Evolutionary conservation across 2,888 invertebrate species (phyloP), one percentile per base, ranked within the genome.

Genomic region (Caenorhabditis virilis): DNA sequence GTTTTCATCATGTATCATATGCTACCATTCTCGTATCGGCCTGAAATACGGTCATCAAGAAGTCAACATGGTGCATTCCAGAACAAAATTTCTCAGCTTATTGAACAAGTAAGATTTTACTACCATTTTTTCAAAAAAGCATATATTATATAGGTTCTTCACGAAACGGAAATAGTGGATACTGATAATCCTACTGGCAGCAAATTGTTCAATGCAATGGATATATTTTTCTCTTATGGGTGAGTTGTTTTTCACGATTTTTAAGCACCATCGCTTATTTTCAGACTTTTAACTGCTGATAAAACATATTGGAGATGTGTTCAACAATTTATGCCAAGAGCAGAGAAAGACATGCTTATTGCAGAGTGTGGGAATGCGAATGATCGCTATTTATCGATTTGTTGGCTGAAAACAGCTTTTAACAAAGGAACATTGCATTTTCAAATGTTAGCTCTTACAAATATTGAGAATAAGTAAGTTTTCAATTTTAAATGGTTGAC

Each of bases 321-420:
- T 16, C 57, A 65, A 11, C 72, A 71, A 27, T 79, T 77, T 43
- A 55, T 79, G 16, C 78, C 79, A 5, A 59, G 66, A 23, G 71
- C 66, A 3, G 78, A 77, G 20, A 67, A 67, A 18, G 26, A 48
- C n/a, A 69, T 74, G 54, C 47, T 79, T 9, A 61, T 69, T 6
- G 72, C 72, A 5, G 72, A 72, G 42, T 66, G 68, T 48, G 72
- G 69, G 16, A 54, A 72, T 25, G 63, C 68, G 0, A 72, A 66
- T 22, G 70, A 74, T 30, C 59, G 78, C 2, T 60, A 66, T 11
- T 42, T 79, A 22, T 78, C 78, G 1, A 59, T 78, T 25, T 74
- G 74, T 2, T 79, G 79, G 79, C 58, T 79, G 35, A 79, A 79
- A 42, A 73, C 73, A 22, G 74, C 78, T 1, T 63, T 79, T 49